Evolutionary conservation across 2,797 vertebrate genomes (phyloP), one percentile per base, ranked within the genome.

Genomic region (Hypotaenidia philippensis): DNA sequence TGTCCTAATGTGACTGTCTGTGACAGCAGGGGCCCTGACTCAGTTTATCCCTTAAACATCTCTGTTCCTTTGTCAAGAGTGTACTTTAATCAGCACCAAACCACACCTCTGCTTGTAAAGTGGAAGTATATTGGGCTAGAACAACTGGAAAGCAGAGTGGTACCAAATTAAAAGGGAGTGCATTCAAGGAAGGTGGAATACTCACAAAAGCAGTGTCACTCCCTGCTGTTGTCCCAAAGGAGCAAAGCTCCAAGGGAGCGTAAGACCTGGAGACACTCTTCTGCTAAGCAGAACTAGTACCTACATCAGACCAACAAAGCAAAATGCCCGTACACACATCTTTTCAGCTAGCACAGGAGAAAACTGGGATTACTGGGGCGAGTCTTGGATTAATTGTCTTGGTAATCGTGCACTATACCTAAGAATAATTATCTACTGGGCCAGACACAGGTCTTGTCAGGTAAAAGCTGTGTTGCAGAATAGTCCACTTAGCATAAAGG

Each of bases 301-400:
- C 38, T 25, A 26, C 36, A 44, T 36, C 41, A 88, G 55, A 63
- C 29, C 59, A 86, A 71, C 12, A 49, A 66, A 57, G 25, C 3
- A 0, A 76, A 72, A 72, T 50, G 21, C 9, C 20, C 11, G 13
- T 19, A 57, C 36, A 66, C 0, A 1, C 17, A 45, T 36, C 31
- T 16, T 71, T 85, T 53, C 66, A 83, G 32, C 32, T 41, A 56
- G 25, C 23, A 59, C 3, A 55, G 11, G n/a, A 68, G 88, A 13
- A 83, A 86, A 36, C 17, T 26, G 4, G 20, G 68, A 57, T 75
- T 79, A 68, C 32, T 71, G 71, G 77, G 41, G 14, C 7, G 11
- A 47, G 19, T 44, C 15, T 50, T 22, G 49, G 31, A 49, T 34
- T 44, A 32, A 59, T 53, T 85, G 25, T 25, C 59, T 79, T 53